These are phyloP conservation scores for Pseudopodoces humilis DNA, from an alignment of 2,113 vertebrate species.

Conservation along the genomic window DNA sequence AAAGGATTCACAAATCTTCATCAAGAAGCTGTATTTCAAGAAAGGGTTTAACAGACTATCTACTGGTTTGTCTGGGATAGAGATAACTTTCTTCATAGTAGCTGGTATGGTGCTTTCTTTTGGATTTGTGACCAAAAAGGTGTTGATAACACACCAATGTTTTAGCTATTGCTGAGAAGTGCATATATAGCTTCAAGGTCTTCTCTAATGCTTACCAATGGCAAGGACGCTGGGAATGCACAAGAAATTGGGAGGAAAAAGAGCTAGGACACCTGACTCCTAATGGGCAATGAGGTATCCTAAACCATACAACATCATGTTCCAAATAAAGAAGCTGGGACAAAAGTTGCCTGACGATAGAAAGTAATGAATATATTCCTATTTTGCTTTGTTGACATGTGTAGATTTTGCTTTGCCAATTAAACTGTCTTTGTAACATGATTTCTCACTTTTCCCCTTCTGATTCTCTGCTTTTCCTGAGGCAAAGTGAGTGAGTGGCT, in stretches of 20 bases:
- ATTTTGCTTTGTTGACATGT: neutral
- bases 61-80: neutral
- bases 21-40: neutral
- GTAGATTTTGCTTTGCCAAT: neutral
- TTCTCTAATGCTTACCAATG: neutral
- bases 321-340: neutral
- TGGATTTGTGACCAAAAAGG: neutral
- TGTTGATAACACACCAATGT: neutral
- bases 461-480: neutral
- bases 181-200: neutral
- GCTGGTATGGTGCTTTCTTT: neutral
- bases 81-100: neutral
- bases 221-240: neutral
- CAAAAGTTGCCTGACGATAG: neutral
- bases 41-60: neutral
- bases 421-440: neutral
- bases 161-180: neutral
- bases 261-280: neutral
- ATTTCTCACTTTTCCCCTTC: neutral
- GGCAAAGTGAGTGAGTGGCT: fast-evolving
- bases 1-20: neutral
- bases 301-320: neutral
- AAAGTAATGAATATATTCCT: neutral
- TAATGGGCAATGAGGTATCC: neutral
- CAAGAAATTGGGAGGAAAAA: neutral